Percentiles rank a stretch among this genome's conserved stretches.
Evolutionary conservation across 2,113 vertebrate species (phyloP).

Genomic region (Centropristis striata): DNA sequence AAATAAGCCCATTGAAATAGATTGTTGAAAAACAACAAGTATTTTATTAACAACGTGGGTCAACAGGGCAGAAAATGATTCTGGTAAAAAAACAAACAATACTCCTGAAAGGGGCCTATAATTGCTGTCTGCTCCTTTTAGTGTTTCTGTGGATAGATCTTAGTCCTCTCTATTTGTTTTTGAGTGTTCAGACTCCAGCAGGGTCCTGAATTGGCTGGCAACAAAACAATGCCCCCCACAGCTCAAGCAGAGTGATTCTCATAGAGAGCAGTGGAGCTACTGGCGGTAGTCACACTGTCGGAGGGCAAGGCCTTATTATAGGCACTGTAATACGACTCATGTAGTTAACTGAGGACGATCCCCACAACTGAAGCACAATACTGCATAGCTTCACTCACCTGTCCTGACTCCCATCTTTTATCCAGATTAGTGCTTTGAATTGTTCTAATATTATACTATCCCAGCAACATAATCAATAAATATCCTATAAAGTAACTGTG

Average conservation of each 20-base stretch:
- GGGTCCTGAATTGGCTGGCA: constrained; percentile 46
- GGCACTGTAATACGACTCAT: neutral
- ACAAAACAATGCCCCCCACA: constrained; percentile 24
- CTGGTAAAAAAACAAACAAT: neutral
- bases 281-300: neutral
- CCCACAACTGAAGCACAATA: neutral
- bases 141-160: neutral
- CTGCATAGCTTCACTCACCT: neutral
- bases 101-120: neutral
- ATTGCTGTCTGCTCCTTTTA: neutral
- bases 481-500: neutral
- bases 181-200: constrained; percentile 48
- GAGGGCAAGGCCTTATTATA: constrained; percentile 14
- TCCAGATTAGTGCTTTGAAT: neutral
- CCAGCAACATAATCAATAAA: neutral
- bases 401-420: neutral
- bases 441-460: neutral
- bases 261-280: neutral
- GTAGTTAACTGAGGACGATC: neutral
- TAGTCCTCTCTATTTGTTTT: constrained; percentile 10
- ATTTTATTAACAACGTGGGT: neutral
- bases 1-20: neutral
- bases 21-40: neutral
- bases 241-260: constrained; percentile 25
- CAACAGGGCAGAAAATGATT: neutral